These are phyloP conservation scores for Antheraea yamamai DNA, from an alignment of 2,888 invertebrate genomes.

Conservation along the genomic window DNA sequence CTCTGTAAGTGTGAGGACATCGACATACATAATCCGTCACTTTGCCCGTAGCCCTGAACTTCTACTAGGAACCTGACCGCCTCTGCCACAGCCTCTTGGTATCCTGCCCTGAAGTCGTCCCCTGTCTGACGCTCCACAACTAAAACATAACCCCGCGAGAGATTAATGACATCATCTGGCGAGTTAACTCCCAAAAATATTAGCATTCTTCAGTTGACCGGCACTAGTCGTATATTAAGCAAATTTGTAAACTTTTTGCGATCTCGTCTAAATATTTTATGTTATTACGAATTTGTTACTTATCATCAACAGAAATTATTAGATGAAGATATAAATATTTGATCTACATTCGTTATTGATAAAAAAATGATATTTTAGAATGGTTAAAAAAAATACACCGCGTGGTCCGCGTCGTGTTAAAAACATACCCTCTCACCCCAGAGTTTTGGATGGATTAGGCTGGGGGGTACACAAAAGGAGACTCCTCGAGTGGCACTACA, in stretches of 20 bases:
- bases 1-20: constrained; percentile 91
- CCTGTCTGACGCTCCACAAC: constrained; percentile 60
- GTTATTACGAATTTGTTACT: background rate
- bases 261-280: background rate
- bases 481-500: background rate
- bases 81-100: constrained; percentile 95
- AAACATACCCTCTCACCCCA: background rate
- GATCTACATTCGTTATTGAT: background rate
- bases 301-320: background rate
- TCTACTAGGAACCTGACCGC: constrained; percentile 94
- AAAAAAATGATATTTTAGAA: background rate
- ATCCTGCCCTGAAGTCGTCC: constrained; percentile 88
- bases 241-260: constrained; percentile 38
- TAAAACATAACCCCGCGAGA: constrained; percentile 64
- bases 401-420: background rate
- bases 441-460: background rate
- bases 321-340: background rate
- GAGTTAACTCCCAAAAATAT: constrained; percentile 59
- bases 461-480: background rate
- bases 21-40: constrained; percentile 91
- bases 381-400: background rate
- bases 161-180: constrained; percentile 50
- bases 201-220: constrained; percentile 53
- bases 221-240: constrained; percentile 31
- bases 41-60: constrained; percentile 88